Evolutionary conservation across 2,888 invertebrate species (phyloP).

Genomic region (Hartigia nigra): DNA sequence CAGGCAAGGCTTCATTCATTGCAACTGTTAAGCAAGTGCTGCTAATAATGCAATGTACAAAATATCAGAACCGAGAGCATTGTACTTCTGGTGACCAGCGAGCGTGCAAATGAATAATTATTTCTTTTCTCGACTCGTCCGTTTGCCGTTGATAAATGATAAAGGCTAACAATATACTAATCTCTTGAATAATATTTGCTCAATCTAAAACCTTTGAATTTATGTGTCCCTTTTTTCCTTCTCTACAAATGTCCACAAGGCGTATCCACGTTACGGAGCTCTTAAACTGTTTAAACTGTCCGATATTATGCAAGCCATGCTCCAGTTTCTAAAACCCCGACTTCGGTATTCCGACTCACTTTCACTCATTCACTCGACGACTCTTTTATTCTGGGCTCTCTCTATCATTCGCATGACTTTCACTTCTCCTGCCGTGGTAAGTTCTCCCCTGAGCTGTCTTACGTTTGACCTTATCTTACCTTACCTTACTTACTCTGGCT

Average conservation of each 20-base stretch:
- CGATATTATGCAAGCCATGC: conserved; percentile 62
- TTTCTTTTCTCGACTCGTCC: background rate
- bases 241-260: background rate
- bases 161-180: background rate
- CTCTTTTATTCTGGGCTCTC: conserved; percentile 31
- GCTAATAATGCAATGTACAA: background rate
- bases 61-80: background rate
- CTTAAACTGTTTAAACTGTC: conserved; percentile 51
- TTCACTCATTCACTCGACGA: conserved; percentile 59
- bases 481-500: background rate
- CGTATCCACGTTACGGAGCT: background rate
- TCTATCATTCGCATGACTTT: conserved; percentile 40
- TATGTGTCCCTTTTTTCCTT: background rate
- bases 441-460: conserved; percentile 19
- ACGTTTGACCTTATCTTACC: conserved; percentile 8
- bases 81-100: background rate
- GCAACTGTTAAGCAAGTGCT: background rate
- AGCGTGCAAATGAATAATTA: background rate
- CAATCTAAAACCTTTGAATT: background rate
- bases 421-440: conserved; percentile 23
- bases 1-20: background rate
- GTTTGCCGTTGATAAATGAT: background rate
- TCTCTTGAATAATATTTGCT: background rate
- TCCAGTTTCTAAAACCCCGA: conserved; percentile 58
- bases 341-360: conserved; percentile 59